Percentiles rank a stretch among this genome's conserved stretches.
Conservation (phyloP, 2,888 invertebrate species). For the Caenorhabditis sp. region DNA sequence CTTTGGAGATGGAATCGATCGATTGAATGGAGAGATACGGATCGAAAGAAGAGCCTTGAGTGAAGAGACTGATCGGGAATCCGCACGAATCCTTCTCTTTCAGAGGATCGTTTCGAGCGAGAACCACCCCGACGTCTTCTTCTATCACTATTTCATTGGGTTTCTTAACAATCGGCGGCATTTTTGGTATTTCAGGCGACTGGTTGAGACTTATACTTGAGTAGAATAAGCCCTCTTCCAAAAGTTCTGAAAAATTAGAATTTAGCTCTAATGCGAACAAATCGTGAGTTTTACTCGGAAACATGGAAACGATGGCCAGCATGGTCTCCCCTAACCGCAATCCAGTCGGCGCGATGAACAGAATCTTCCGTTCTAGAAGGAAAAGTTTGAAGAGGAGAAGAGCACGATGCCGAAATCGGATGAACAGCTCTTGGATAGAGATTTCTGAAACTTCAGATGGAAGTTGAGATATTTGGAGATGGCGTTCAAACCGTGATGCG, state of each 20-base stretch:
- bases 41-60: conserved; percentile 92
- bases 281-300: conserved; percentile 87
- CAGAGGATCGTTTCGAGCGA: conserved; percentile 28
- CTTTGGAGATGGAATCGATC: conserved; percentile 87
- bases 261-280: not conserved
- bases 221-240: conserved; percentile 75
- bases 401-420: conserved; percentile 92
- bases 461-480: too few species aligned
- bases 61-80: conserved; percentile 90
- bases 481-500: conserved; percentile 34
- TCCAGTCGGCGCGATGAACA: conserved; percentile 94
- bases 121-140: conserved; percentile 35
- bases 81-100: conserved; percentile 85
- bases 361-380: conserved; percentile 89
- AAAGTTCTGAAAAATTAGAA: conserved; percentile 60
- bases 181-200: not conserved
- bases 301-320: conserved; percentile 89
- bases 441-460: conserved; percentile 85
- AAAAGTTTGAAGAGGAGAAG: conserved; percentile 92
- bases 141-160: conserved; percentile 36
- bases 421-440: conserved; percentile 87
- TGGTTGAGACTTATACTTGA: conserved; percentile 30
- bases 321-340: conserved; percentile 86
- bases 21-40: conserved; percentile 96
- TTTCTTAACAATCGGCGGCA: conserved; percentile 6